Base-by-base conservation (phyloP, 2,888 invertebrate genomes). In the Hirtodrosophila confusa region DNA sequence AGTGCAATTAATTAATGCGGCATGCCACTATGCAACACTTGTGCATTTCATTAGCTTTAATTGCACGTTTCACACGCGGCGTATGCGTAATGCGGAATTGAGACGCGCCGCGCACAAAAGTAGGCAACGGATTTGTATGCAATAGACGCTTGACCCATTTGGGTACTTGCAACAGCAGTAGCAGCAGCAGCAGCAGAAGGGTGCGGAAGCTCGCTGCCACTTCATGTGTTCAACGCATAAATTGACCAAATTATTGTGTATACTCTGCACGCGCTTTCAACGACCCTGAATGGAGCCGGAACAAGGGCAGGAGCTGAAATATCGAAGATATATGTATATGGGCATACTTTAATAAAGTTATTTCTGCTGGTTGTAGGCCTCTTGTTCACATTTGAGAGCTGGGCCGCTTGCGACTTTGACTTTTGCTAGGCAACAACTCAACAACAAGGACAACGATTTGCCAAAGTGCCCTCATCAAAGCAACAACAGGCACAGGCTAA, bases 401-500 rank as follows among this genome's bases (percentile, higher is more conserved):
- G 1, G 66, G 39, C 48, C 10, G 36, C 58, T 56, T 69, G 48
- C 54, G 53, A 45, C 53, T 63, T 82, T 70, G 61, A 65, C 66
- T 86, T 69, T 54, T 47, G 47, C 51, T 40, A 33, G 47, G 27
- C 57, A 57, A 48, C 48, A 50, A 27, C 31, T 24, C 24, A 29
- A 27, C 47, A 45, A 27, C 61, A 78, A 82, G 57, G 67, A 84
- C 65, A 76, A 51, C 76, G 75, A 77, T 83, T 88, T 83, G 78
- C 54, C 65, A 70, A 86, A 86, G 82, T 86, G 83, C 72, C 85
- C 75, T 86, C 88, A 88, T 86, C 88, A 84, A 79, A 79, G 77
- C 73, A 77, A 86, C 72, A 85, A 76, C 88, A 85, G 88, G 86
- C 88, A 53, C 86, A 53, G 62, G 40, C 68, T 50, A 57, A 54